These are phyloP conservation scores for Pungitius pungitius DNA, from an alignment of 2,113 vertebrate genomes.

Conservation along the genomic window DNA sequence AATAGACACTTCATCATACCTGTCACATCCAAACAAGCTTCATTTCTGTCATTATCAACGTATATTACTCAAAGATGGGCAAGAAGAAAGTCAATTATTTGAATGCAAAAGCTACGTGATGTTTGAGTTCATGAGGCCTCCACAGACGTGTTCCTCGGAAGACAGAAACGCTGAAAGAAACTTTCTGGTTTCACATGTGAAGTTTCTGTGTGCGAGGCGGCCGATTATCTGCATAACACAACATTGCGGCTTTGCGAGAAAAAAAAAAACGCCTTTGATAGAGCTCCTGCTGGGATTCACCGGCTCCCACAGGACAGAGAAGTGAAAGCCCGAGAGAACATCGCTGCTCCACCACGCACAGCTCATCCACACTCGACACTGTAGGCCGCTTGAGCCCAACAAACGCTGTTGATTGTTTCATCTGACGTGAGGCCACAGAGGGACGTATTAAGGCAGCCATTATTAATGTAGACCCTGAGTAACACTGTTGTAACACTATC, in stretches of 20 bases:
- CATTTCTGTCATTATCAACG: background rate
- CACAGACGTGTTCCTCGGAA: background rate
- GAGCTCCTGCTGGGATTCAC: constrained; percentile 28
- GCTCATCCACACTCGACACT: constrained; percentile 43
- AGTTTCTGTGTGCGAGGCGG: background rate
- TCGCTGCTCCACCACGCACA: constrained; percentile 12
- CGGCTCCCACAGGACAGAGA: constrained; percentile 22
- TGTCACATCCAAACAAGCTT: background rate
- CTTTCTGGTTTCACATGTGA: constrained; percentile 16
- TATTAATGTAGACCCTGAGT: background rate
- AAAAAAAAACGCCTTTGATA: too few species aligned
- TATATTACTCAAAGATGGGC: background rate
- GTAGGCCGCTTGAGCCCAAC: background rate
- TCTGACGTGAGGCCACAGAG: constrained; percentile 7
- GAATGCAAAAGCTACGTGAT: background rate
- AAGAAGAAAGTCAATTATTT: background rate
- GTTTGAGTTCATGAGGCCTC: background rate
- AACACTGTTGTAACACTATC: background rate
- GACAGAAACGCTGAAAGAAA: background rate
- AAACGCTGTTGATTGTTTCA: constrained; percentile 14
- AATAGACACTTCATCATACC: background rate
- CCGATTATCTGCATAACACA: background rate
- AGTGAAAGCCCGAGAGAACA: constrained; percentile 32
- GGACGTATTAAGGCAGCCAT: background rate
- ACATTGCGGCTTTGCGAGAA: constrained; percentile 11